Evolutionary conservation across 2,888 invertebrate genomes (phyloP), one percentile per base, ranked within the genome.

Genomic region (Siphlonurus alternatus): DNA sequence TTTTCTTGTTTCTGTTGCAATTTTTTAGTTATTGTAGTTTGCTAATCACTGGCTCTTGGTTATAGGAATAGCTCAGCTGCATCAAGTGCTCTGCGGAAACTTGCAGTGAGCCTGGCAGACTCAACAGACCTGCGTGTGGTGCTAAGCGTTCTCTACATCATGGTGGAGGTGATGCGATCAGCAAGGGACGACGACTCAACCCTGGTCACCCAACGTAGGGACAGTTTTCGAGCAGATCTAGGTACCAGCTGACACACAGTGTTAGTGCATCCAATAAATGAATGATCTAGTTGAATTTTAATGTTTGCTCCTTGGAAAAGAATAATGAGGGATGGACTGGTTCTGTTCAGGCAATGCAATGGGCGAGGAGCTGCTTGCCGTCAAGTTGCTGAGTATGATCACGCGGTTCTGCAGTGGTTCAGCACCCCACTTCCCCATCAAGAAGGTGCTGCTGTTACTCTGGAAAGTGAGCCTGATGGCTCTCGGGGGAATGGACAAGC

Each of bases 371-470:
- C 76, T 93, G 65, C 76, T 97, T 25, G 86, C 91, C 53, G 87
- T 96, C 2, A 91, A 93, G 72, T 79, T 99, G 63, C 82, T 99
- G 66, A 88, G 91, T 68, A 97, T 99, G 97, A 92, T 98, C 25
- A 95, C 95, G 38, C 85, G 89, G 70, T 94, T 98, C 74, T 98
- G 98, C 77, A 92, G 93, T 70, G 97, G 97, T 1, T 87, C 89
- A 24, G 90, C 93, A 3, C 94, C 97, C 20, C 96, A 98, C 78
- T 98, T 95, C 77, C 99, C 99, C 2, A 97, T 99, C 86, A 97
- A 96, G 75, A 99, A 99, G 78, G 92, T 98, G 10, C 79, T 99
- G 20, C 78, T 99, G 61, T 78, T 99, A 20, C 75, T 97, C 1
- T 99, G 99, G 99, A 99, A 99, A 79, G 83, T 93, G 10, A 84